phyloP scores from a whole-genome alignment of 2,888 invertebrate species.

The Hipparchia sbordonii region DNA sequence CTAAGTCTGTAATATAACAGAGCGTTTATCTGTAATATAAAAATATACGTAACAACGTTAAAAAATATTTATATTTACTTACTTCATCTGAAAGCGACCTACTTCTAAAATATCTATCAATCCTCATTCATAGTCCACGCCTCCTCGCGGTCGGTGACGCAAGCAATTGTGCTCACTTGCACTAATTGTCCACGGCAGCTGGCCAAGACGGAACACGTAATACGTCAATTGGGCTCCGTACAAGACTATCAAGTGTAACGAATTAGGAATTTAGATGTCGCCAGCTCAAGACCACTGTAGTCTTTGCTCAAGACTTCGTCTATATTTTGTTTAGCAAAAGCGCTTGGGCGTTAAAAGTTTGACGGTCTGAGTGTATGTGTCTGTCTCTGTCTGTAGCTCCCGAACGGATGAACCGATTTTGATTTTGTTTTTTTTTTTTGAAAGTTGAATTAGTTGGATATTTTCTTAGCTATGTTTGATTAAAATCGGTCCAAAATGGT shows the following conservation, averaged over 20 bases:
- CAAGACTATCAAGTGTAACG: conserved; percentile 20
- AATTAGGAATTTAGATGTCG: conserved; percentile 5
- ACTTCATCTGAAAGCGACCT: conserved; percentile 11
- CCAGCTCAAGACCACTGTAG: background rate
- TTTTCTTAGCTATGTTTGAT: too few species aligned
- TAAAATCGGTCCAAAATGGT: too few species aligned
- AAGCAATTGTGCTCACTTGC: conserved; percentile 78
- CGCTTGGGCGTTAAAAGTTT: too few species aligned
- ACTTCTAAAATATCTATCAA: conserved; percentile 55
- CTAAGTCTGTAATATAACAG: too few species aligned
- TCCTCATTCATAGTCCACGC: conserved; percentile 67
- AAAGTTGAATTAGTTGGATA: too few species aligned
- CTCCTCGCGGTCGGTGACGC: conserved; percentile 60
- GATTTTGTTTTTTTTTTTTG: too few species aligned
- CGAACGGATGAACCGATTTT: too few species aligned
- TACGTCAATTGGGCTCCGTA: conserved; percentile 30
- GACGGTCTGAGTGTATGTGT: too few species aligned
- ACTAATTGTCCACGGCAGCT: conserved; percentile 77
- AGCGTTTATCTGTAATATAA: too few species aligned
- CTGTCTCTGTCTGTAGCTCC: too few species aligned
- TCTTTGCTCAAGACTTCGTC: background rate
- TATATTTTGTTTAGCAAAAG: too few species aligned
- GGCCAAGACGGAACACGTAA: conserved; percentile 53
- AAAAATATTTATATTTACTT: background rate
- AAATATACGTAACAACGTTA: too few species aligned